A percentile compares a stretch with the other conserved stretches of the same genome.
Evolutionary conservation across 2,888 invertebrate genomes (phyloP).

Genomic region (Cerceris rybyensis): DNA sequence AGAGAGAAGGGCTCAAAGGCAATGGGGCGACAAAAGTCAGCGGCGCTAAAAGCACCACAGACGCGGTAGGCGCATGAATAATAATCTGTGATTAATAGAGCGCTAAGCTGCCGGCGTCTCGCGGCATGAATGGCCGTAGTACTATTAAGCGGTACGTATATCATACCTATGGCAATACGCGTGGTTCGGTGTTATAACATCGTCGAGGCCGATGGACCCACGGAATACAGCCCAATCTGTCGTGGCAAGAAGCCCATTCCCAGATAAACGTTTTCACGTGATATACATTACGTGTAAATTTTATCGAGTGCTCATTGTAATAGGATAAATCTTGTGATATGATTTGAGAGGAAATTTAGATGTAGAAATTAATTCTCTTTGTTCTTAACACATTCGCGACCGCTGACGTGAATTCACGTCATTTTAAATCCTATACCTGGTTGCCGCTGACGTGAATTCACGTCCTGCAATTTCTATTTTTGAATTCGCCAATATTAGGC

Average conservation of each 20-base stretch:
- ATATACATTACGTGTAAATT: too few species aligned
- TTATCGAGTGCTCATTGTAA: too few species aligned
- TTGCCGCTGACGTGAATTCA: too few species aligned
- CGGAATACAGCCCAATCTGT: slow-evolving; percentile 27
- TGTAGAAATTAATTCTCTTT: too few species aligned
- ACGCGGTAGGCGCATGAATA: slow-evolving; percentile 72
- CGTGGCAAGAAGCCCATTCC: background rate
- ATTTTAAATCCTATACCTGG: too few species aligned
- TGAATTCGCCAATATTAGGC: too few species aligned
- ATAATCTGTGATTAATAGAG: slow-evolving; percentile 79
- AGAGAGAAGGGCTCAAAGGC: slow-evolving; percentile 52
- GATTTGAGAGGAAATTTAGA: too few species aligned
- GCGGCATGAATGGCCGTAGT: slow-evolving; percentile 75
- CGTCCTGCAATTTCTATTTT: too few species aligned
- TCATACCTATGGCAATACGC: slow-evolving; percentile 56
- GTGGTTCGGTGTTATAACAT: slow-evolving; percentile 34
- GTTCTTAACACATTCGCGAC: too few species aligned
- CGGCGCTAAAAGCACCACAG: slow-evolving; percentile 67
- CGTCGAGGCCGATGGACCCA: slow-evolving; percentile 18
- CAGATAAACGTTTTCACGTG: too few species aligned
- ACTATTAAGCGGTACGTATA: slow-evolving; percentile 70
- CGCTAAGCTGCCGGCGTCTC: slow-evolving; percentile 75
- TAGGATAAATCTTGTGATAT: too few species aligned
- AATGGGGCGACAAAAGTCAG: slow-evolving; percentile 67
- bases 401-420: too few species aligned